A percentile compares a stretch with the other conserved stretches of the same genome.
phyloP scores from a whole-genome alignment of 2,888 invertebrate species.

The Xestia rhomboidea region DNA sequence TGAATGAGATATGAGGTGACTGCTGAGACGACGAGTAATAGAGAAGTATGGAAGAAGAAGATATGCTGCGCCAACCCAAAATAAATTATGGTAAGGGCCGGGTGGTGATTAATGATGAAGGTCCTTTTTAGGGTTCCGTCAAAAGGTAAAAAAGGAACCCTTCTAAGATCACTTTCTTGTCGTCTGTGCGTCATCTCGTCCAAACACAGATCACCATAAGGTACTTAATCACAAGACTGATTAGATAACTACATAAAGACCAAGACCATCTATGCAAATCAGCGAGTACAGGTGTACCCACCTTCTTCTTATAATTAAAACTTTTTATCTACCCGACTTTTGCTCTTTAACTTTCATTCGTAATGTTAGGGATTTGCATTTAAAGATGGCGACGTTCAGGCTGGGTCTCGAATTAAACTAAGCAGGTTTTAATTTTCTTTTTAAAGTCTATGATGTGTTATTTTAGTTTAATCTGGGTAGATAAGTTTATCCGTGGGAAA shows the following conservation, averaged over 20 bases:
- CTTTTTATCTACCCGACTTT: constrained; percentile 68
- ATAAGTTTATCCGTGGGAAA: too few species aligned
- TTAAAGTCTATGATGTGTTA: too few species aligned
- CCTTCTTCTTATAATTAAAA: constrained; percentile 71
- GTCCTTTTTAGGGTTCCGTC: too few species aligned
- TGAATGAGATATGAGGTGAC: not conserved
- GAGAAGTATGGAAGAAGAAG: not conserved
- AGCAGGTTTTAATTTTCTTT: too few species aligned
- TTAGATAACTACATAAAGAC: constrained; percentile 25
- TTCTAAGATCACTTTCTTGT: too few species aligned
- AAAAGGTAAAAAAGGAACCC: too few species aligned
- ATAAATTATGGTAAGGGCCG: not conserved
- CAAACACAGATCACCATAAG: not conserved
- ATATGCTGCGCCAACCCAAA: not conserved
- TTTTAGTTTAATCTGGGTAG: too few species aligned
- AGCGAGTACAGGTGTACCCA: constrained; percentile 68
- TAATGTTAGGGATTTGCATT: constrained; percentile 61
- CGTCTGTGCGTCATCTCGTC: too few species aligned
- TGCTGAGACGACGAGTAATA: not conserved
- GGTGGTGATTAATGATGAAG: not conserved
- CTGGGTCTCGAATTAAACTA: constrained; percentile 40
- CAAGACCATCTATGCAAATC: constrained; percentile 58
- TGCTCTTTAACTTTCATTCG: constrained; percentile 54
- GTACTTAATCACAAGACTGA: constrained; percentile 1
- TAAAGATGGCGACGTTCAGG: constrained; percentile 46